Evolutionary conservation across 2,113 vertebrate species (phyloP), one percentile per base, ranked within the genome.

Genomic region (Osmerus mordax): DNA sequence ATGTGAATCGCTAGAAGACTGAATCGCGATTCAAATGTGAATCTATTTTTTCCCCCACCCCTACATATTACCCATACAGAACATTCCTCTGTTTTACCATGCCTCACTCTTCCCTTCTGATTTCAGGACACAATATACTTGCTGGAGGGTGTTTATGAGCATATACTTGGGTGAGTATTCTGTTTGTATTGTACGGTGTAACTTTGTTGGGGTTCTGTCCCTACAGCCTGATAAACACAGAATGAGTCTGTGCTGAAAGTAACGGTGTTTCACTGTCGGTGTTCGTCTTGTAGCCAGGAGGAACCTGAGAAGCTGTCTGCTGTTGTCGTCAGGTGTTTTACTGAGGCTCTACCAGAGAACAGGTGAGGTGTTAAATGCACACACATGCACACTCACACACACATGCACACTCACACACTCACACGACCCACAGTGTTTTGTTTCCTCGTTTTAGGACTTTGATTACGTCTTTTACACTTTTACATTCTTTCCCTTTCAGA

Each of bases 311-410:
- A 7, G 2, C 8, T 93, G 16, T 92, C 93, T 4, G 71, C 91
- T 61, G 80, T 99, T 61, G 93, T 95, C 28, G 83, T 99, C 78
- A 91, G 94, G 87, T 94, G 94, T 84, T 93, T 99, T 84, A 98
- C 97, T 41, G 97, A 99, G 91, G 95, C 96, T 77, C 90, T 99
- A 73, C 97, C 97, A 13, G 97, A 98, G 85, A 98, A 96, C 70
- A 95, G 96, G 97, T 98, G 88, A 16, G 9, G 16, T 66, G 21
- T 15, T 28, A 1, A 1, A 11, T 21, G 21, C 41, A 47, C 41
- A 47, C 41, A 1, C 14, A 29, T 0, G 14, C 25, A 62, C 60
- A 56, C 16, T 2, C 54, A 18, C 54, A 60, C 58, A 25, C 18
- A 25, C 58, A 1, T 19, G 4, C 19, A 1, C 18, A 60, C 3